A percentile compares a stretch with the other conserved stretches of the same genome.
Evolutionary conservation across 2,113 vertebrate genomes (phyloP).

Genomic region (Glaucidium brasilianum): DNA sequence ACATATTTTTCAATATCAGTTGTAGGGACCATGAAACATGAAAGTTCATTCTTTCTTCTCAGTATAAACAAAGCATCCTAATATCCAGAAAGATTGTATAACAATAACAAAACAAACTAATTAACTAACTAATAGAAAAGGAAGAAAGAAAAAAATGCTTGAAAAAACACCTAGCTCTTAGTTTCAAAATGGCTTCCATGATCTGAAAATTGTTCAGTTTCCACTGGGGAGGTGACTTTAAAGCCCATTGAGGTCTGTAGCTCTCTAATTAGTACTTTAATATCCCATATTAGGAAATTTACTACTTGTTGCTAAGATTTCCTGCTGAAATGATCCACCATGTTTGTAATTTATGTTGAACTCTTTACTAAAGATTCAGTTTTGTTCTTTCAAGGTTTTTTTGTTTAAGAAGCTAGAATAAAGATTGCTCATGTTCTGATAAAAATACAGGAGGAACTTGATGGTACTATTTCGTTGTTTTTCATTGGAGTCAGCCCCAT

Average conservation of each 20-base stretch:
- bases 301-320: not conserved
- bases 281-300: not conserved
- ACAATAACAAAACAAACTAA: not conserved
- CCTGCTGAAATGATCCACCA: not conserved
- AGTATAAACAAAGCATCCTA: not conserved
- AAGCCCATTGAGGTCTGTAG: not conserved
- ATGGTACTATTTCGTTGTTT: not conserved
- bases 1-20: not conserved
- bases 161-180: not conserved
- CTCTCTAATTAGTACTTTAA: not conserved
- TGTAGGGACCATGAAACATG: not conserved
- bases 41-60: not conserved
- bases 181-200: not conserved
- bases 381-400: not conserved
- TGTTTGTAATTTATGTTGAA: constrained; percentile 3
- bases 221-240: not conserved
- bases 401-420: constrained; percentile 9
- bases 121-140: not conserved
- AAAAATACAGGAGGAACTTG: not conserved
- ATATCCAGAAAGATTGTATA: not conserved
- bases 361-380: constrained; percentile 9
- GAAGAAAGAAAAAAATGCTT: not conserved
- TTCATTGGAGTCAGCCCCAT: not conserved
- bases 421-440: constrained; percentile 20
- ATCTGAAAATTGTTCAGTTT: not conserved